Conservation (phyloP, 2,113 vertebrate genomes). For the Hemichromis elongatus region DNA sequence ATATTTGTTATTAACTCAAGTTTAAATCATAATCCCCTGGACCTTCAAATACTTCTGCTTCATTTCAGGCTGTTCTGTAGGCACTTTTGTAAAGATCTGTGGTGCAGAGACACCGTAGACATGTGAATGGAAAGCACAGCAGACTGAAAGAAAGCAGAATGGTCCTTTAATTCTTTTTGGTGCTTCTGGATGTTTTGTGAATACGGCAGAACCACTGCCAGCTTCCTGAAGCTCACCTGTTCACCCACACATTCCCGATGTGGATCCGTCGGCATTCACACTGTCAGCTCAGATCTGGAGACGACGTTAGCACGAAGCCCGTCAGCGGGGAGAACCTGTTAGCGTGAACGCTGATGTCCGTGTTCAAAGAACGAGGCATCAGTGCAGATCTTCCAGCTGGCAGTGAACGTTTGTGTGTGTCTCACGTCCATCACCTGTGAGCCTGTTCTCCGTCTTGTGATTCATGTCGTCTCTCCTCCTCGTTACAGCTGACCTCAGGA, state of each 20-base stretch:
- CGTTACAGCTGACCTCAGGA: fast-evolving
- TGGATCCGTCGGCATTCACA: background rate
- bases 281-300: background rate
- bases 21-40: background rate
- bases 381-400: background rate
- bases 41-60: background rate
- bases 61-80: background rate
- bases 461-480: background rate
- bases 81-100: background rate
- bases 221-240: background rate
- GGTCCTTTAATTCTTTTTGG: background rate
- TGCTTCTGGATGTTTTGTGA: background rate
- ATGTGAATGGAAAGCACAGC: fast-evolving
- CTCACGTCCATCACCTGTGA: background rate
- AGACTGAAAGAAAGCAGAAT: fast-evolving
- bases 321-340: background rate
- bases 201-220: background rate
- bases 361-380: background rate
- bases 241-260: background rate
- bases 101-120: background rate
- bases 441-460: background rate
- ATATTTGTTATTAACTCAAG: background rate
- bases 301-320: background rate
- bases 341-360: background rate
- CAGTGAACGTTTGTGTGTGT: background rate